A percentile compares a stretch with the other conserved stretches of the same genome.
Evolutionary conservation across 2,113 vertebrate species (phyloP).

Genomic region (Rutilus rutilus): DNA sequence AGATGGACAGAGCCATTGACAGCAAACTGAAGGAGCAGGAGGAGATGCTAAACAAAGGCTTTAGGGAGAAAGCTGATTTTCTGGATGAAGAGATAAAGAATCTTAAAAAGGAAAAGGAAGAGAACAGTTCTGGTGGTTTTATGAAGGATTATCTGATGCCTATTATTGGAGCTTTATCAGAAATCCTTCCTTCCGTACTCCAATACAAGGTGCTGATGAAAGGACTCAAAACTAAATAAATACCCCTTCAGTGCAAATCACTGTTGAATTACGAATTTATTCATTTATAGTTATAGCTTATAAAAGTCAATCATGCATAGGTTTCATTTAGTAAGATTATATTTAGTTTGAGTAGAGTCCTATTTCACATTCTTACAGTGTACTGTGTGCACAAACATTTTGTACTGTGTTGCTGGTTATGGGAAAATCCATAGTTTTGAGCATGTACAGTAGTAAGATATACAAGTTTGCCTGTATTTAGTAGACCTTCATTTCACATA

Average conservation of each 20-base stretch:
- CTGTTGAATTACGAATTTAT: neutral
- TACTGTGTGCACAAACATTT: neutral
- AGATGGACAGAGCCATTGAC: conserved; percentile 52
- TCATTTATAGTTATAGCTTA: neutral
- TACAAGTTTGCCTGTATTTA: neutral
- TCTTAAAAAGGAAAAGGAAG: conserved; percentile 16
- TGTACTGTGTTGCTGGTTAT: neutral
- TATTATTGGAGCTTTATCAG: accelerated
- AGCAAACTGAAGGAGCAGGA: conserved; percentile 59
- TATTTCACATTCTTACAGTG: no score
- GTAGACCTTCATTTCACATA: neutral
- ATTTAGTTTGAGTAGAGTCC: neutral
- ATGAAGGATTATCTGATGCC: neutral
- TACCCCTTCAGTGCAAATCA: neutral
- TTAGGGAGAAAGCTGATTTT: conserved; percentile 44
- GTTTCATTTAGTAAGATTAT: neutral
- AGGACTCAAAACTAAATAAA: neutral
- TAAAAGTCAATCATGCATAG: neutral
- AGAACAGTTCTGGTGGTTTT: neutral
- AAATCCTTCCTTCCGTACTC: neutral
- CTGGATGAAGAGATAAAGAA: conserved; percentile 55
- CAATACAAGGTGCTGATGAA: neutral
- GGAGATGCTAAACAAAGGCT: conserved; percentile 49
- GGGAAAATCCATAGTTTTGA: neutral
- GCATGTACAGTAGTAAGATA: neutral